These are phyloP conservation scores for Palythoa grandiflora DNA, from an alignment of 92 coral and sea anemone genomes.

Conservation along the genomic window DNA sequence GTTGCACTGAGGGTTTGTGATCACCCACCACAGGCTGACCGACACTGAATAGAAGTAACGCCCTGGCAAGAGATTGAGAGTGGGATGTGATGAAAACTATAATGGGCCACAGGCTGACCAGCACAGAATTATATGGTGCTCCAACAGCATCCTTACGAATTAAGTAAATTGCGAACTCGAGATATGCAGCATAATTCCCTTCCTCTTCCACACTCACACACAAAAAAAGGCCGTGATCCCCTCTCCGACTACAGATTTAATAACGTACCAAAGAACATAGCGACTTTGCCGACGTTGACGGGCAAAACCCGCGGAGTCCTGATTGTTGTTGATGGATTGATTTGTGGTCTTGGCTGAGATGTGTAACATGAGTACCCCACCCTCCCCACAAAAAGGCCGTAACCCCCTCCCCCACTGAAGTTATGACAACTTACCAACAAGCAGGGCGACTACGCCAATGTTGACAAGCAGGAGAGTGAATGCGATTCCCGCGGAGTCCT, in stretches of 20 bases:
- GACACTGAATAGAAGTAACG: conserved; percentile 68
- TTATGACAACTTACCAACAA: conserved; percentile 62
- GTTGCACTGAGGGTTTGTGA: conserved; percentile 53
- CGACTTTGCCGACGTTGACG: not conserved
- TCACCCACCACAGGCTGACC: conserved; percentile 54
- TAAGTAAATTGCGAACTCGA: no score
- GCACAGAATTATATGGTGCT: no score
- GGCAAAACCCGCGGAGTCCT: conserved; percentile 64
- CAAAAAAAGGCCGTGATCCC: no score
- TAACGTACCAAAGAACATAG: not conserved
- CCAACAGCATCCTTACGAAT: no score
- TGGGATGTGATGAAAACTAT: no score
- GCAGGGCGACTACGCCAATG: conserved; percentile 62
- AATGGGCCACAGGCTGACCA: not conserved
- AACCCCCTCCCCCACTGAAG: not conserved
- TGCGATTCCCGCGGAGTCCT: conserved; percentile 78
- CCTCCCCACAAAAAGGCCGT: not conserved
- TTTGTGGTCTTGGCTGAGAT: conserved; percentile 55
- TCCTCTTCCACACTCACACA: not conserved
- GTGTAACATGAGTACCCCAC: not conserved
- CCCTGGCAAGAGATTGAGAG: conserved; percentile 17
- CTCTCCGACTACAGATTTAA: conserved; percentile 35
- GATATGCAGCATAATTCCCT: not conserved
- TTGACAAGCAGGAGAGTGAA: conserved; percentile 72
- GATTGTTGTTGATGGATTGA: conserved; percentile 70